Evolutionary conservation across 2,113 vertebrate species (phyloP).

Genomic region (Saccopteryx leptura): DNA sequence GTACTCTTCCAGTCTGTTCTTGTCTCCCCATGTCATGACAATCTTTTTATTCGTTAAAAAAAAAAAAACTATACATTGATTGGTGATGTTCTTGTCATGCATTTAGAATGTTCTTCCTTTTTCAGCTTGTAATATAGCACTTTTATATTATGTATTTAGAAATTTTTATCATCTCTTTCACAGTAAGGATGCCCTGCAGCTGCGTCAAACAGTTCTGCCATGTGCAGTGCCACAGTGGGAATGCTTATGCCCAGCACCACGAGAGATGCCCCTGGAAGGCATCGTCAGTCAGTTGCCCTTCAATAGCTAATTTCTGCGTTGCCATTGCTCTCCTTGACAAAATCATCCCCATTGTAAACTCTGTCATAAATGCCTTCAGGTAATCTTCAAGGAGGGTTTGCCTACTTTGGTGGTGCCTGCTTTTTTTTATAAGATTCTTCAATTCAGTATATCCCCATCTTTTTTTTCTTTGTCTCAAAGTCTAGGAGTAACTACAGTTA

Average conservation of each 20-base stretch:
- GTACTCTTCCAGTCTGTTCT: slow-evolving; percentile 85
- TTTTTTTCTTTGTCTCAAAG: slow-evolving; percentile 71
- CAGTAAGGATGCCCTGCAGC: slow-evolving; percentile 83
- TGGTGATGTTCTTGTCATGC: slow-evolving; percentile 83
- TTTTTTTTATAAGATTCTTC: slow-evolving; percentile 86
- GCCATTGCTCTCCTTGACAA: slow-evolving; percentile 80
- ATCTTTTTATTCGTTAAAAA: slow-evolving; percentile 84
- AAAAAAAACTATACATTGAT: slow-evolving; percentile 84
- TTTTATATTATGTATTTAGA: slow-evolving; percentile 67
- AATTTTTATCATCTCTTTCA: slow-evolving; percentile 84
- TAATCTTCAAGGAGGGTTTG: slow-evolving; percentile 85
- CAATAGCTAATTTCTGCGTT: slow-evolving; percentile 65
- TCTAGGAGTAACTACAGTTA: background rate
- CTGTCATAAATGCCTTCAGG: slow-evolving; percentile 87
- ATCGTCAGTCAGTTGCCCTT: slow-evolving; percentile 62
- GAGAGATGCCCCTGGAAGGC: slow-evolving; percentile 24
- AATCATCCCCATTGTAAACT: slow-evolving; percentile 87
- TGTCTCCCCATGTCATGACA: slow-evolving; percentile 85
- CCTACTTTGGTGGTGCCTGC: slow-evolving; percentile 84
- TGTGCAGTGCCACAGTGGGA: slow-evolving; percentile 80
- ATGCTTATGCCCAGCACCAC: slow-evolving; percentile 82
- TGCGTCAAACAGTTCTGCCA: slow-evolving; percentile 83
- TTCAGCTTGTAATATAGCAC: slow-evolving; percentile 85
- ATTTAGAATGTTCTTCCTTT: slow-evolving; percentile 85
- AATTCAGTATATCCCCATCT: slow-evolving; percentile 83